These are phyloP conservation scores for Capra hircus DNA, from an alignment of 2,113 vertebrate genomes.

Conservation along the genomic window DNA sequence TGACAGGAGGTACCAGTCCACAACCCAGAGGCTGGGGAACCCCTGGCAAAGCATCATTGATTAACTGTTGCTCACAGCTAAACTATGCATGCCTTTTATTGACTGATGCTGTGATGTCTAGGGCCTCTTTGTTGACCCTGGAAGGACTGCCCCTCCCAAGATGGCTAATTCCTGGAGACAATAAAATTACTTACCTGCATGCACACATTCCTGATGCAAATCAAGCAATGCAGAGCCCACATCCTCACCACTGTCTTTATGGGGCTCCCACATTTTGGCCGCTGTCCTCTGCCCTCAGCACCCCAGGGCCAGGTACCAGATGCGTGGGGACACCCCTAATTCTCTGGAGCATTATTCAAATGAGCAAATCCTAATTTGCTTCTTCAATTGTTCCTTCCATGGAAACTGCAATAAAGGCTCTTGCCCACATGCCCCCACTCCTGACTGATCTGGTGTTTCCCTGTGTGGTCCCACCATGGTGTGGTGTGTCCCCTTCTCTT, in stretches of 20 bases:
- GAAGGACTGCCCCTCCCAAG: background rate
- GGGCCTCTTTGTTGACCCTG: background rate
- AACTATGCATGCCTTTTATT: background rate
- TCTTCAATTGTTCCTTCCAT: background rate
- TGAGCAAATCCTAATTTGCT: background rate
- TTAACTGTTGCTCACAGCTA: background rate
- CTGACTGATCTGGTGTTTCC: background rate
- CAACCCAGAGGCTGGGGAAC: background rate
- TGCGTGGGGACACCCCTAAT: background rate
- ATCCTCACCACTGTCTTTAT: background rate
- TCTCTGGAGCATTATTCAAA: too few species aligned
- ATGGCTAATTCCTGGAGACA: background rate
- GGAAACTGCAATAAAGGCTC: background rate
- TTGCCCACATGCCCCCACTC: background rate
- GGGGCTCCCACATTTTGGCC: background rate
- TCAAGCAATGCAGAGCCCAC: background rate
- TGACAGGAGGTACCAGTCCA: background rate
- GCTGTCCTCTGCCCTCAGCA: background rate
- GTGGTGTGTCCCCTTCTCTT: background rate
- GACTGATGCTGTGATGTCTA: background rate
- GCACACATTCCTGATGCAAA: background rate
- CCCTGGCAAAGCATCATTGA: background rate
- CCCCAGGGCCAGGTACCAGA: background rate
- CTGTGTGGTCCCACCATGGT: background rate
- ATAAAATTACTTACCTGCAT: background rate